Base-by-base conservation (phyloP, 2,888 invertebrate species). In the Coelinius sp. region DNA sequence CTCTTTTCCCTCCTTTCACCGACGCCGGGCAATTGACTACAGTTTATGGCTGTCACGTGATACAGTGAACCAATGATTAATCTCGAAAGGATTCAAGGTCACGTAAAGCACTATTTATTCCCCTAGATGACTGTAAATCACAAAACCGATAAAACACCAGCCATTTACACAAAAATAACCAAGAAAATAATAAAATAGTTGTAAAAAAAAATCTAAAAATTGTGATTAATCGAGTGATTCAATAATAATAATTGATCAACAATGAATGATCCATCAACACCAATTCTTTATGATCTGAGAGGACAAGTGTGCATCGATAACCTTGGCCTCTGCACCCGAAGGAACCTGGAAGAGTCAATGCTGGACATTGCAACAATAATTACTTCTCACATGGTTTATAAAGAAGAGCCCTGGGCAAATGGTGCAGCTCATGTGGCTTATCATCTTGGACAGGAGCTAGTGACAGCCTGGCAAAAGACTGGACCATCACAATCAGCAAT, bases 351-450 rank as follows among this genome's bases (percentile, higher is more conserved):
- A 17, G 59, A 31, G 3, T 59, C 59, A 20, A 59, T 59, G 59
- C 20, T 59, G 59, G 59, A 59, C 20, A 31, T 59, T 59, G 31
- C 59, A 5, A 59, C 59, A n/a, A 59, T 59, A 7, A 59, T 59
- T 20, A 14, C 35, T 14, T 8, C 35, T 1, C 59, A 59, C 59
- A 59, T 59, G 59, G 35, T 12, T 1, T 35, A 59, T 10, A 5
- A 35, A 10, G 59, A 59, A 8, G 31, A 59, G 20, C 31, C 59
- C 8, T 59, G 59, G 59, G 31, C 35, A 17, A 35, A 20, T 17
- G 59, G 59, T 31, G 59, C 59, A 35, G 31, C 59, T 31, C 59
- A 59, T 12, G 22, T 59, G 17, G 59, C 59, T 5, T 35, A 59
- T 35, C 59, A 59, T 14, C 35, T 59, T 31, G 59, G 22, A 1